Base-by-base conservation (phyloP, 1,140 invertebrate genomes). In the Tetragnatha versicolor region DNA sequence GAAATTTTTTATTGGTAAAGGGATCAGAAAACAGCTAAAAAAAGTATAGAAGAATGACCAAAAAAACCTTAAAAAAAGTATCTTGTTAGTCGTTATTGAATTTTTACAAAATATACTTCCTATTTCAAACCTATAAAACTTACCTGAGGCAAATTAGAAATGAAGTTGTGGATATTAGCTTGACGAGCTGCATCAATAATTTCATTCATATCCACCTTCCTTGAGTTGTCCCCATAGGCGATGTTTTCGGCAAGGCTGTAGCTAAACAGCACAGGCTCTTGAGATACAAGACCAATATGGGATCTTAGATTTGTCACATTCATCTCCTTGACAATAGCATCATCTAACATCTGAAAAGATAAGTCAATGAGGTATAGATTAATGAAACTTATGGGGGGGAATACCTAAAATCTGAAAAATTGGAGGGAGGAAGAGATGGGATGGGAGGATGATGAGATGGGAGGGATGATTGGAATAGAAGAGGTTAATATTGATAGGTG, bases 101-200 rank as follows among this genome's bases (percentile, higher is more conserved):
- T n/a, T n/a, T n/a, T n/a, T n/a, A n/a, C n/a, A n/a, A n/a, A n/a
- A n/a, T n/a, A n/a, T n/a, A n/a, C n/a, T n/a, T n/a, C n/a, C n/a
- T n/a, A n/a, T n/a, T n/a, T n/a, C n/a, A n/a, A n/a, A n/a, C n/a
- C n/a, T n/a, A n/a, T n/a, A n/a, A 84, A 79, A 80, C 81, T 89
- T 85, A 90, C 90, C 85, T 88, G 81, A 2, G 92, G 93, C 53
- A 94, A 84, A 4, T 88, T 85, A 7, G 86, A 60, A 49, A 94
- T 89, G 72, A 93, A 93, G 49, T 89, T 88, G 82, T 93, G 92
- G 75, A 93, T 92, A 83, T 94, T 93, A 0, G 92, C 91, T 82
- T 90, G 88, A 81, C 88, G 88, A 0, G 92, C 91, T 1, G 91
- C 91, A 10, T 83, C 73, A 5, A 88, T 85, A 22, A 90, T 84